Evolutionary conservation across 2,113 vertebrate species (phyloP).

Genomic region (Gnathonemus echidnorhynchus): DNA sequence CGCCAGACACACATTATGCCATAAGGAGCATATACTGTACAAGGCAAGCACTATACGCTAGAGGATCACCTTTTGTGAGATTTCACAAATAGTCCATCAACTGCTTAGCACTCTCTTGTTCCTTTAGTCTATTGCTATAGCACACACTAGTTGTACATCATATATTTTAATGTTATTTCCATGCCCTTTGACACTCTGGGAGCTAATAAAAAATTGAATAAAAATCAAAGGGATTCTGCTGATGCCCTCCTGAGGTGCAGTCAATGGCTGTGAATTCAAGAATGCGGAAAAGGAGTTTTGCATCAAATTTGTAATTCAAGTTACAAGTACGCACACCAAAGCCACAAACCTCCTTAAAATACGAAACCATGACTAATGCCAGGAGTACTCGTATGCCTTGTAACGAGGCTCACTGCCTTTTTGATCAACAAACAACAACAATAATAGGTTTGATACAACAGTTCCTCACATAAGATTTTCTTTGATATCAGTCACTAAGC

Average conservation of each 20-base stretch:
- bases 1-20: neutral
- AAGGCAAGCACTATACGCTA: neutral
- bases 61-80: neutral
- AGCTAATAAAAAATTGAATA: neutral
- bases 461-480: conserved; percentile 31
- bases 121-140: neutral
- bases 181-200: neutral
- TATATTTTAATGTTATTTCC: neutral
- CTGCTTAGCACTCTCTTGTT: too few species aligned
- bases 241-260: neutral
- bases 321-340: conserved; percentile 41
- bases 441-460: conserved; percentile 37
- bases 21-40: neutral
- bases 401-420: conserved; percentile 47
- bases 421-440: conserved; percentile 48
- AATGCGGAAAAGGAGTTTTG: conserved; percentile 37
- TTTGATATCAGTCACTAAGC: conserved; percentile 22
- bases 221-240: neutral
- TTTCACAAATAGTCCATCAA: neutral
- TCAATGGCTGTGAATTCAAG: neutral
- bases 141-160: neutral
- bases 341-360: conserved; percentile 56
- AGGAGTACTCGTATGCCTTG: conserved; percentile 41
- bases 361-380: conserved; percentile 66
- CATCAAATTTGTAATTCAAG: conserved; percentile 52